Conservation (phyloP, 2,113 vertebrate genomes). For the Crocuta crocuta region DNA sequence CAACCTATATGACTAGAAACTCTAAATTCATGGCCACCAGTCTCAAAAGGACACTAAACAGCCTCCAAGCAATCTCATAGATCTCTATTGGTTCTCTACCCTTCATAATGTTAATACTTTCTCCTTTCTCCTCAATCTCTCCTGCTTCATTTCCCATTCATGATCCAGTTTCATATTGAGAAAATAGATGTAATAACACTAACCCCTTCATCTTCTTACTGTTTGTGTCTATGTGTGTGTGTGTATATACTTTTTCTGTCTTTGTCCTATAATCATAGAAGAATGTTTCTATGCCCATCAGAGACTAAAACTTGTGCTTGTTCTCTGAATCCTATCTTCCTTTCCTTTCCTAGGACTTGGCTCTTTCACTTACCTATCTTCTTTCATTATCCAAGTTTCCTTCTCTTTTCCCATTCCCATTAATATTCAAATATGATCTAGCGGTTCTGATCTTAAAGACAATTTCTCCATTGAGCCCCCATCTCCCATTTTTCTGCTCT, state of each 20-base stretch:
- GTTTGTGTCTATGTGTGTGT: background rate
- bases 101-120: background rate
- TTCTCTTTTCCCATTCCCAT: background rate
- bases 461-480: background rate
- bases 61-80: background rate
- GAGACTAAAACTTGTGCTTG: background rate
- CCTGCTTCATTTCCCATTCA: background rate
- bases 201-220: background rate
- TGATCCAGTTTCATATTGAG: background rate
- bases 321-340: background rate
- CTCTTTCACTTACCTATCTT: background rate
- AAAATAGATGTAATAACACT: background rate
- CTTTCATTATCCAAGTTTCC: background rate
- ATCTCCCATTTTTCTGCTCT: background rate
- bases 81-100: background rate
- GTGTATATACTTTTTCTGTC: background rate
- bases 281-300: background rate
- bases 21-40: background rate
- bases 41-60: background rate
- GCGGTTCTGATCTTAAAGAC: background rate
- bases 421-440: background rate
- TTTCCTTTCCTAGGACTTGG: background rate
- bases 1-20: background rate
- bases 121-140: background rate
- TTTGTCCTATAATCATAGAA: background rate